Evolutionary conservation across 2,113 vertebrate species (phyloP), one percentile per base, ranked within the genome.

Genomic region (Festucalex cinctus): DNA sequence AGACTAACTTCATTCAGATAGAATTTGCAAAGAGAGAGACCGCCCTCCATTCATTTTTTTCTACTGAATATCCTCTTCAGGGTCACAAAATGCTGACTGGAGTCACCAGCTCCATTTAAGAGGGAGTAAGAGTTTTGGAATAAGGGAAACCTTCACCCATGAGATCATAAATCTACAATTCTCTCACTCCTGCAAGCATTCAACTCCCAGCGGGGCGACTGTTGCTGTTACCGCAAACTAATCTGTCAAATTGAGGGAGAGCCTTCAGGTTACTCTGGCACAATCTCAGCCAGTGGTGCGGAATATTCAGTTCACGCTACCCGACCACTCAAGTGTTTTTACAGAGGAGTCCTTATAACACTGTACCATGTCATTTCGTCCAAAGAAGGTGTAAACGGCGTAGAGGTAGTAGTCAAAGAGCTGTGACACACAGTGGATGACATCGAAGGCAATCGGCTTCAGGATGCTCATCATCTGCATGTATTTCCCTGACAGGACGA

Each of bases 401-500:
- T 98, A 99, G 76, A 99, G 90, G 83, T 99, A 99, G 84, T 99
- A 99, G 87, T 99, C 97, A 61, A 99, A 99, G 43, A 99, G 94
- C 88, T 99, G 97, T 0, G 97, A 98, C 88, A 97, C 95, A 74
- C 96, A 99, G 91, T 99, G 97, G 83, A 99, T 98, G 80, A 99
- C 97, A 75, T 99, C 97, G 66, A 99, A 99, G 66, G 97, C 96
- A 66, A 99, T 99, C 7, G 97, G 97, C 74, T 97, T 98, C 85
- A 99, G 88, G 69, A 99, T 98, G 85, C 93, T 99, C 97, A 99
- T 99, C 97, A 99, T 99, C 90, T 99, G 97, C 95, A 99, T 97
- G 76, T 99, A 99, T 81, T 96, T 99, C 14, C 97, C 97, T 99
- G 88, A 56, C 82, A 1, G 24, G 19, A 54, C 87, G 81, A 48